Evolutionary conservation across 2,113 vertebrate genomes (phyloP).

Genomic region (Hystrix brachyura): DNA sequence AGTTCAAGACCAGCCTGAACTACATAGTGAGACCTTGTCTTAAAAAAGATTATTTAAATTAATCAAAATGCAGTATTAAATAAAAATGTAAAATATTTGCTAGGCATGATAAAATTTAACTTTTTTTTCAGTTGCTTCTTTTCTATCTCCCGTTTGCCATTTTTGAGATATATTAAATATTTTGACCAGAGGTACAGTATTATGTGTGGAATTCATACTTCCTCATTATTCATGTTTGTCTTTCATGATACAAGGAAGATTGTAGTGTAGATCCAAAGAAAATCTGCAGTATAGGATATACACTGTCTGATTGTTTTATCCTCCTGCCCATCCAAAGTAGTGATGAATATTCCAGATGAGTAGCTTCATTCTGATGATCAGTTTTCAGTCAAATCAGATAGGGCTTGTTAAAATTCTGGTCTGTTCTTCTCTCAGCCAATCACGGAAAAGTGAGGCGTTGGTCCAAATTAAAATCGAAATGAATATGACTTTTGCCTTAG

Average conservation of each 20-base stretch:
- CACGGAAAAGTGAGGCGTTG: neutral
- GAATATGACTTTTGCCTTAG: neutral
- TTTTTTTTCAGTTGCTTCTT: neutral
- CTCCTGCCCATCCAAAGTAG: neutral
- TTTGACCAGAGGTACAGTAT: neutral
- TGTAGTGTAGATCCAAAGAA: neutral
- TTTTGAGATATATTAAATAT: neutral
- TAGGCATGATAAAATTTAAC: neutral
- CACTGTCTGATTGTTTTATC: neutral
- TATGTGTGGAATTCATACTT: neutral
- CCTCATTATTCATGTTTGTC: neutral
- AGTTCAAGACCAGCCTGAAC: too few species aligned
- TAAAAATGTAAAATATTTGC: slow-evolving; percentile 25
- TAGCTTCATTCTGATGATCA: neutral
- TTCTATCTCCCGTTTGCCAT: neutral
- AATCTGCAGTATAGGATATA: neutral
- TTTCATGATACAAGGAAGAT: neutral
- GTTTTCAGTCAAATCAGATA: neutral
- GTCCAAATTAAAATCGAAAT: slow-evolving; percentile 19
- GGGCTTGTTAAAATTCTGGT: neutral
- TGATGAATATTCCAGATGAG: neutral
- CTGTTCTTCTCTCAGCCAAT: neutral
- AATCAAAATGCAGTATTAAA: slow-evolving; percentile 22
- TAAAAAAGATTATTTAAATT: too few species aligned
- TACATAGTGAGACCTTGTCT: too few species aligned